Percentiles rank a stretch among this genome's conserved stretches.
Evolutionary conservation across 2,113 vertebrate genomes (phyloP).

Genomic region (Colistium nudipinnis): DNA sequence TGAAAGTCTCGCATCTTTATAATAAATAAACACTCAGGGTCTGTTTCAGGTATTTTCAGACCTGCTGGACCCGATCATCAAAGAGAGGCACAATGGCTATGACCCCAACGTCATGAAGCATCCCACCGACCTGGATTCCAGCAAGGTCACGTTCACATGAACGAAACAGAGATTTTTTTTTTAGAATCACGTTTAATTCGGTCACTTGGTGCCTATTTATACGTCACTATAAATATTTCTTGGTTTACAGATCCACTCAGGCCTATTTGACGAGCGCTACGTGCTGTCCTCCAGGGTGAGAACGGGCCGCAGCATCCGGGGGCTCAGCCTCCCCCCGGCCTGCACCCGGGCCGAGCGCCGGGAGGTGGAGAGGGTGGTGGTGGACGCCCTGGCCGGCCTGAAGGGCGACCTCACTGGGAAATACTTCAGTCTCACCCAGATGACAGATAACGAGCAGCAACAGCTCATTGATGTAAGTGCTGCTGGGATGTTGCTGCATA

Average conservation of each 20-base stretch:
- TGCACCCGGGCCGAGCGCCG: conserved; percentile 82
- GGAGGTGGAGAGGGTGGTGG: conserved; percentile 82
- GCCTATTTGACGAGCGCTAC: conserved; percentile 92
- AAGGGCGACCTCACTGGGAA: conserved; percentile 71
- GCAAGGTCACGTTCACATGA: conserved; percentile 82
- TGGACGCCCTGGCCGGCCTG: conserved; percentile 78
- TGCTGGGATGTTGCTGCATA: background rate
- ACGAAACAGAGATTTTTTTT: background rate
- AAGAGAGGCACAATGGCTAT: conserved; percentile 96
- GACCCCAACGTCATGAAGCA: conserved; percentile 92
- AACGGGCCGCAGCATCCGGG: conserved; percentile 82
- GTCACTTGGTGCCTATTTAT: background rate
- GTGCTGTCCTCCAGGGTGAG: conserved; percentile 95
- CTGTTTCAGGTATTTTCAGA: conserved; percentile 91
- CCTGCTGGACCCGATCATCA: conserved; percentile 91
- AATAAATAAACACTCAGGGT: background rate
- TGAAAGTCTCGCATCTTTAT: background rate
- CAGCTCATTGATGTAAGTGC: conserved; percentile 81
- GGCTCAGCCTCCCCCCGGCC: conserved; percentile 81
- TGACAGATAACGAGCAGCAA: conserved; percentile 82
- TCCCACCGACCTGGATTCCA: conserved; percentile 89
- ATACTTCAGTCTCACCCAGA: conserved; percentile 81
- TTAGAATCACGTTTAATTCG: background rate
- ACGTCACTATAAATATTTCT: background rate
- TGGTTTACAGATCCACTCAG: conserved; percentile 84